Evolutionary conservation across 2,888 invertebrate species (phyloP).

Genomic region (Drosophila nr. perissopoda): DNA sequence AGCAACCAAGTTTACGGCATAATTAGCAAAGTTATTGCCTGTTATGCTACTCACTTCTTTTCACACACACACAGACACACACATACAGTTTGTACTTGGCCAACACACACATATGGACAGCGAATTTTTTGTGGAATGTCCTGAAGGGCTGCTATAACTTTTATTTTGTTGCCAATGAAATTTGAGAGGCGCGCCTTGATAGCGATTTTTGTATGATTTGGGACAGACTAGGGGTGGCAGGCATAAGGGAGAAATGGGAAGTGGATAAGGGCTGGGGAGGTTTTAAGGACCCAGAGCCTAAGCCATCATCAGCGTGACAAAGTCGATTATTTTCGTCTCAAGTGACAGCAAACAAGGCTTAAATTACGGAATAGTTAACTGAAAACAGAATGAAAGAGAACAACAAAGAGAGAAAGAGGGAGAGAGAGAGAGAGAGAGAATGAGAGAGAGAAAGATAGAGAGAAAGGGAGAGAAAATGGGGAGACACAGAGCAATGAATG

Average conservation of each 20-base stretch:
- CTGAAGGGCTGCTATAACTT: constrained; percentile 27
- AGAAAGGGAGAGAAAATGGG: background rate
- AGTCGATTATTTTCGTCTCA: constrained; percentile 79
- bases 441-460: background rate
- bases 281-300: constrained; percentile 7
- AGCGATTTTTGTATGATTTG: constrained; percentile 36
- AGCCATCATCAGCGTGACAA: constrained; percentile 62
- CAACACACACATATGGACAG: background rate
- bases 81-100: background rate
- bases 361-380: constrained; percentile 79
- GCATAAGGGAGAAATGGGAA: background rate
- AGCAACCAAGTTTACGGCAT: constrained; percentile 44
- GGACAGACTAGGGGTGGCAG: background rate
- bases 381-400: constrained; percentile 4
- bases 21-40: constrained; percentile 60
- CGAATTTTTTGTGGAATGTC: constrained; percentile 11
- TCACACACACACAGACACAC: constrained; percentile 6
- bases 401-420: background rate
- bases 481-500: constrained; percentile 62
- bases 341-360: constrained; percentile 80
- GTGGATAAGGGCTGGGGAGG: background rate
- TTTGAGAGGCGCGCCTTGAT: constrained; percentile 61
- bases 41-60: background rate
- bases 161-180: constrained; percentile 58
- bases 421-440: background rate